Percentiles rank a stretch among this genome's conserved stretches.
phyloP scores from a whole-genome alignment of 1,140 invertebrate species.

The Carcinoscorpius rotundicauda region DNA sequence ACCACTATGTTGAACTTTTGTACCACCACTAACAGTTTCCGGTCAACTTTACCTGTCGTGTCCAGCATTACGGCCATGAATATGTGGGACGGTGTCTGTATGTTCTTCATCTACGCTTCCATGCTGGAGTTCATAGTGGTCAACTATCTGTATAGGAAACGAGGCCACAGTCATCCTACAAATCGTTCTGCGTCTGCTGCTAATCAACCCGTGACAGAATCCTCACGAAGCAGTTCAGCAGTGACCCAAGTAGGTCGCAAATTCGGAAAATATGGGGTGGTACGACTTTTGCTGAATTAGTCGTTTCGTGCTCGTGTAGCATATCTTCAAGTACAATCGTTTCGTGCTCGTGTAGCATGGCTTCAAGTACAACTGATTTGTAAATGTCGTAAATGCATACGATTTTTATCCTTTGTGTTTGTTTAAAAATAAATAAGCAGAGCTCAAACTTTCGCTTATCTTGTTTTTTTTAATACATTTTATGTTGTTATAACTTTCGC shows the following conservation, averaged over 20 bases:
- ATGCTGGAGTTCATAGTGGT: slow-evolving; percentile 85
- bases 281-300: no score
- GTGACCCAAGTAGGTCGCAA: slow-evolving; percentile 10
- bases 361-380: no score
- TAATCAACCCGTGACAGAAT: slow-evolving; percentile 6
- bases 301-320: no score
- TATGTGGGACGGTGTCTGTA: slow-evolving; percentile 88
- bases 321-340: no score
- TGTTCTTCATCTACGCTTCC: slow-evolving; percentile 91
- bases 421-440: no score
- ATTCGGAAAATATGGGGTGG: not conserved
- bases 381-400: no score
- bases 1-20: slow-evolving; percentile 96
- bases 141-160: slow-evolving; percentile 70
- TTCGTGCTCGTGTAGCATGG: no score
- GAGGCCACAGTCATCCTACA: slow-evolving; percentile 8
- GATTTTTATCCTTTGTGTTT: no score
- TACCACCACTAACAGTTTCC: slow-evolving; percentile 51
- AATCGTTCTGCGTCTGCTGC: slow-evolving; percentile 11
- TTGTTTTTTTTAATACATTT: no score
- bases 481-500: no score
- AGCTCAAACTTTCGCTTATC: no score
- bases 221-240: slow-evolving; percentile 14
- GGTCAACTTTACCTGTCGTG: slow-evolving; percentile 67
- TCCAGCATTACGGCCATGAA: slow-evolving; percentile 90